Percentiles rank a stretch among this genome's conserved stretches.
These are phyloP conservation scores for Peromyscus nudipes DNA, from an alignment of 2,797 vertebrate genomes.

Conservation along the genomic window DNA sequence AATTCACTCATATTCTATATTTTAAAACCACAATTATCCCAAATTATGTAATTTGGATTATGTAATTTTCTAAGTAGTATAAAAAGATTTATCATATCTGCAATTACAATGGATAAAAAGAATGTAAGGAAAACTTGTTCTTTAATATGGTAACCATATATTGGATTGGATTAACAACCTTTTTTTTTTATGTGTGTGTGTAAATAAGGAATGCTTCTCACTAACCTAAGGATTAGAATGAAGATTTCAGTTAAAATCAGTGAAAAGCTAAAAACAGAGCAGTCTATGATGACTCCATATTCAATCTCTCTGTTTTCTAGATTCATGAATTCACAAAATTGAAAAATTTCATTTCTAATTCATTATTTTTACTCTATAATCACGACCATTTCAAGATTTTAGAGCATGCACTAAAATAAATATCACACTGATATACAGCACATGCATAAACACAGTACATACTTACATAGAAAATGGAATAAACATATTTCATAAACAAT, in stretches of 20 bases:
- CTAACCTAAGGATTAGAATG: background rate
- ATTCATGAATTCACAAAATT: background rate
- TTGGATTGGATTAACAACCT: background rate
- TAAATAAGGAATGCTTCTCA: background rate
- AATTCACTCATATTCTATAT: background rate
- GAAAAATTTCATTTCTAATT: background rate
- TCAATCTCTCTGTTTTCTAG: slow-evolving; percentile 6
- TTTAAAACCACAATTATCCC: background rate
- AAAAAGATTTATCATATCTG: background rate
- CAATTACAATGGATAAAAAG: background rate
- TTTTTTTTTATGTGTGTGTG: background rate
- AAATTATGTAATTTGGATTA: background rate
- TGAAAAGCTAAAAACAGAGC: background rate
- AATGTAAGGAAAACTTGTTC: background rate
- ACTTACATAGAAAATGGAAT: background rate
- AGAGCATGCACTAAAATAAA: accelerated
- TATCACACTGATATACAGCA: background rate
- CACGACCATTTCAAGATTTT: background rate
- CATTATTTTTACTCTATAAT: background rate
- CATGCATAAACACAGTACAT: background rate
- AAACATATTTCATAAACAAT: background rate
- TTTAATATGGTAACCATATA: background rate
- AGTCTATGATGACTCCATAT: background rate
- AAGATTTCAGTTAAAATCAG: background rate
- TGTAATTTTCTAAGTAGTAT: background rate